phyloP scores from a whole-genome alignment of 2,113 vertebrate genomes.

The Alces alces region DNA sequence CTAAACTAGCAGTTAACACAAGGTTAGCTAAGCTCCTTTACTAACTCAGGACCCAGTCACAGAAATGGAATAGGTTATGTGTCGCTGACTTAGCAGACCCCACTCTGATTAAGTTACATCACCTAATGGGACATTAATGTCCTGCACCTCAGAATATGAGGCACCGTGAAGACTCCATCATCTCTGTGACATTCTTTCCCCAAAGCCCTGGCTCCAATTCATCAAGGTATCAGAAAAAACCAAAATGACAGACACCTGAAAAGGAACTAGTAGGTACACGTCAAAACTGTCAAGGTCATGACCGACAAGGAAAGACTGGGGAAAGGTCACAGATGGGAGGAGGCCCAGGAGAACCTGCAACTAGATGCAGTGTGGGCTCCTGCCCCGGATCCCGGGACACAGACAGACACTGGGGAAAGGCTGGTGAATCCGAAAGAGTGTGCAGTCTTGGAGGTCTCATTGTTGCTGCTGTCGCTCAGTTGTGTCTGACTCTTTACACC shows the following conservation, averaged over 20 bases:
- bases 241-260: not conserved
- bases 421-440: fast-evolving
- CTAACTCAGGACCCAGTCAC: not conserved
- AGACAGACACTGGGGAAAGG: not conserved
- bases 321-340: not conserved
- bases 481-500: not conserved
- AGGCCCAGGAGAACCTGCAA: not conserved
- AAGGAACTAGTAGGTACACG: not conserved
- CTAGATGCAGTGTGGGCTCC: not conserved
- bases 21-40: not conserved
- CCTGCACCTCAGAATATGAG: not conserved
- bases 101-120: not conserved
- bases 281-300: not conserved
- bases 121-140: no score
- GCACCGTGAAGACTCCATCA: not conserved
- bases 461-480: not conserved
- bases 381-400: not conserved
- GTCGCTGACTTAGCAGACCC: not conserved
- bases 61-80: not conserved
- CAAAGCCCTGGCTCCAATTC: not conserved
- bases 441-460: not conserved
- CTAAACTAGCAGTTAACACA: not conserved
- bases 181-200: not conserved
- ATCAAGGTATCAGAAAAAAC: not conserved
- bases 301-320: not conserved